Evolutionary conservation across 2,888 invertebrate species (phyloP).

Genomic region (Coelogynopora nodosa): DNA sequence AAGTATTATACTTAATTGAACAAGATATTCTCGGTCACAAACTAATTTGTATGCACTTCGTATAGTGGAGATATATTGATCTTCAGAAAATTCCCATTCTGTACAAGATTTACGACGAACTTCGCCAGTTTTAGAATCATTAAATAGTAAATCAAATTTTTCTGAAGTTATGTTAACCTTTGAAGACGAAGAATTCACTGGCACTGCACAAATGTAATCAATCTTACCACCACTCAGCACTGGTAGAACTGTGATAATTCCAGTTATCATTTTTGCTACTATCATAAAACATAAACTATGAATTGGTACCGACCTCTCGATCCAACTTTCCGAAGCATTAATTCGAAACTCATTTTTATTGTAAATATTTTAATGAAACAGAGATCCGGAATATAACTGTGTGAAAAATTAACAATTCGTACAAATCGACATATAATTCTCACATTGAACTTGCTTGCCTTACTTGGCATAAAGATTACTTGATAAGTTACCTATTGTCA

Average conservation of each 20-base stretch:
- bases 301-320: not conserved
- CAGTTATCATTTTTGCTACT: conserved; percentile 26
- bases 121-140: not conserved
- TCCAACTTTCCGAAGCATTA: conserved; percentile 7
- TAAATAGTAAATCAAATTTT: not conserved
- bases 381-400: too few species aligned
- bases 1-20: conserved; percentile 50
- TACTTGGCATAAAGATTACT: too few species aligned
- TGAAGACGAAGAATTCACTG: not conserved
- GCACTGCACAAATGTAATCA: conserved; percentile 10
- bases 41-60: conserved; percentile 49
- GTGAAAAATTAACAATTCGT: too few species aligned
- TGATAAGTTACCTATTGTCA: too few species aligned
- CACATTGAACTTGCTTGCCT: too few species aligned
- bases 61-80: not conserved
- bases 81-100: conserved; percentile 10
- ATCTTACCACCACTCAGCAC: conserved; percentile 13
- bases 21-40: conserved; percentile 50
- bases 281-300: conserved; percentile 35
- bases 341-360: conserved; percentile 30
- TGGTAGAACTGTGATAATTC: conserved; percentile 26
- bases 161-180: not conserved
- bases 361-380: too few species aligned
- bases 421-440: too few species aligned
- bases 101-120: not conserved